Evolutionary conservation across 1,140 invertebrate genomes (phyloP), one percentile per base, ranked within the genome.

Genomic region (Carposina sasakii): DNA sequence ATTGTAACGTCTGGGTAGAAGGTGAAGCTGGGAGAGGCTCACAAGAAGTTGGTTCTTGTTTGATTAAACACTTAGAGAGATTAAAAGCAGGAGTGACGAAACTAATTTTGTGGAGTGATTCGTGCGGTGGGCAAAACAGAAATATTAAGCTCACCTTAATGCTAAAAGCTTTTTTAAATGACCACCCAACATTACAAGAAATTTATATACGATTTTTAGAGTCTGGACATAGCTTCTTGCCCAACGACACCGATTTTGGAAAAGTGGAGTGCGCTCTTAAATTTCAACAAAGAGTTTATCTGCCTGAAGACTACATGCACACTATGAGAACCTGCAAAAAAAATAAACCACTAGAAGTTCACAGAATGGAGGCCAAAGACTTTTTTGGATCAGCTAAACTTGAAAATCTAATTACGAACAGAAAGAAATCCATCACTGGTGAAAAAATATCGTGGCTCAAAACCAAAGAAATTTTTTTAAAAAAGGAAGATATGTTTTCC

Each of bases 41-140:
- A 13, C 66, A 75, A 39, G 72, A 77, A 61, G 60, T 78, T 12
- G 61, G 57, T 8, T 76, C 69, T 6, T 76, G 64, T 39, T 20
- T 77, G 12, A 37, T 47, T 15, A 77, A 72, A 51, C 52, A 74
- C 39, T 60, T 72, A 49, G 40, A 60, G 39, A 52, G 62, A 30
- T 21, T 71, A 8, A 23, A 37, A 45, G 8, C 20, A 13, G 39
- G 22, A 26, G 52, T 72, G 19, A 57, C n/a, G 40, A 12, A 71
- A 19, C 50, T 79, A 41, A 60, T 68, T 39, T 50, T 82, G n/a
- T 83, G 71, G 74, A 60, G 51, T 39, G 67, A 81, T 56, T 72
- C 54, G 12, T 77, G 70, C 42, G 76, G 70, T 6, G 72, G 68
- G 4, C 73, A 77, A 57, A 81, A 77, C 34, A 55, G 67, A 5